Evolutionary conservation across 2,888 invertebrate species (phyloP).

Genomic region (Unio pictorum): DNA sequence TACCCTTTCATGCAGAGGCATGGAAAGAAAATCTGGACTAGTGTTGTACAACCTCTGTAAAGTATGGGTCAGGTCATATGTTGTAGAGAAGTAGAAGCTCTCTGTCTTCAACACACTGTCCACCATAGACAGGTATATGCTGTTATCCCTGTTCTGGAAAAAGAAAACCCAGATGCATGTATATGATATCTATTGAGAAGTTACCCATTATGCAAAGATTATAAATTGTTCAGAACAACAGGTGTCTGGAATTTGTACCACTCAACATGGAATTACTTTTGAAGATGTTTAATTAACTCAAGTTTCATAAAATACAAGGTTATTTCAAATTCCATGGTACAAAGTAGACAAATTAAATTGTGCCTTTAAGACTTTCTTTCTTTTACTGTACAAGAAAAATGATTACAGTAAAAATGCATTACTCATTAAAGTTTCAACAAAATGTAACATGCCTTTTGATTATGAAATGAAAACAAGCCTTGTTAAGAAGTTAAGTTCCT

Average conservation of each 20-base stretch:
- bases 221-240: too few species aligned
- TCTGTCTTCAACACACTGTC: slow-evolving; percentile 86
- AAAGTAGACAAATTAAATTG: too few species aligned
- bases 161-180: background rate
- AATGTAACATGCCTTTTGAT: background rate
- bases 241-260: too few species aligned
- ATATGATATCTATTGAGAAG: background rate
- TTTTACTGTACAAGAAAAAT: too few species aligned
- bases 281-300: too few species aligned
- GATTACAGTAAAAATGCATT: too few species aligned
- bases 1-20: slow-evolving; percentile 71
- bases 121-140: slow-evolving; percentile 87
- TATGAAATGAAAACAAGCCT: background rate
- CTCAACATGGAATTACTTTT: too few species aligned
- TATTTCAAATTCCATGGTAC: too few species aligned
- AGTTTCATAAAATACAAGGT: too few species aligned
- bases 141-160: slow-evolving; percentile 79
- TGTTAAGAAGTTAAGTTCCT: background rate
- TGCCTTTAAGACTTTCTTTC: too few species aligned
- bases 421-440: background rate
- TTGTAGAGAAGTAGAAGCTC: slow-evolving; percentile 93
- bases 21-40: slow-evolving; percentile 85
- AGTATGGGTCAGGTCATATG: slow-evolving; percentile 93
- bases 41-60: slow-evolving; percentile 87
- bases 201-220: too few species aligned